A percentile compares a stretch with the other conserved stretches of the same genome.
Evolutionary conservation across 2,113 vertebrate genomes (phyloP).

Genomic region (Oceanodroma tethys): DNA sequence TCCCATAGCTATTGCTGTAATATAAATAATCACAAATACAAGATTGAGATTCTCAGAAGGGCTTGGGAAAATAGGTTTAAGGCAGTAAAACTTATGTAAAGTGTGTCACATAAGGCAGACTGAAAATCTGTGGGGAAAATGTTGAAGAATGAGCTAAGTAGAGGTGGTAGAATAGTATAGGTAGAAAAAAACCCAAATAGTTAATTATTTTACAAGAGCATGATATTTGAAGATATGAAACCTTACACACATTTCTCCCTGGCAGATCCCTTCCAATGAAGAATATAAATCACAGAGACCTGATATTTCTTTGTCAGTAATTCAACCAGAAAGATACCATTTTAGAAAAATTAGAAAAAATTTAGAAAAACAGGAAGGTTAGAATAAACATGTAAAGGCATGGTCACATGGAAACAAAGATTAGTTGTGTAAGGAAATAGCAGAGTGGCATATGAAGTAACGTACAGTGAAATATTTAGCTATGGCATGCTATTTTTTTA

Average conservation of each 20-base stretch:
- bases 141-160: background rate
- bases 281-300: background rate
- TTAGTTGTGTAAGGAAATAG: background rate
- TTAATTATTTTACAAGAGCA: background rate
- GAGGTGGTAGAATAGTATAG: background rate
- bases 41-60: conserved; percentile 22
- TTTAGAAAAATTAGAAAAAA: background rate
- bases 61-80: conserved; percentile 3
- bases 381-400: background rate
- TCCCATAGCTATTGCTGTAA: conserved; percentile 2
- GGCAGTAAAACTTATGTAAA: background rate
- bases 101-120: background rate
- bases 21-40: conserved; percentile 42
- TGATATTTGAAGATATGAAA: background rate
- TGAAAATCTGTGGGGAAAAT: background rate
- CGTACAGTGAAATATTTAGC: background rate
- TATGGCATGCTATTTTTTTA: background rate
- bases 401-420: background rate
- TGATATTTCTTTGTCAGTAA: background rate
- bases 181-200: background rate
- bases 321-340: background rate
- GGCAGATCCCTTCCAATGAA: background rate
- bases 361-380: background rate
- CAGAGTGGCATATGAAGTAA: background rate
- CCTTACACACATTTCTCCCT: background rate